phyloP scores from a whole-genome alignment of 2,888 invertebrate genomes.

The Drosophila algonquin region DNA sequence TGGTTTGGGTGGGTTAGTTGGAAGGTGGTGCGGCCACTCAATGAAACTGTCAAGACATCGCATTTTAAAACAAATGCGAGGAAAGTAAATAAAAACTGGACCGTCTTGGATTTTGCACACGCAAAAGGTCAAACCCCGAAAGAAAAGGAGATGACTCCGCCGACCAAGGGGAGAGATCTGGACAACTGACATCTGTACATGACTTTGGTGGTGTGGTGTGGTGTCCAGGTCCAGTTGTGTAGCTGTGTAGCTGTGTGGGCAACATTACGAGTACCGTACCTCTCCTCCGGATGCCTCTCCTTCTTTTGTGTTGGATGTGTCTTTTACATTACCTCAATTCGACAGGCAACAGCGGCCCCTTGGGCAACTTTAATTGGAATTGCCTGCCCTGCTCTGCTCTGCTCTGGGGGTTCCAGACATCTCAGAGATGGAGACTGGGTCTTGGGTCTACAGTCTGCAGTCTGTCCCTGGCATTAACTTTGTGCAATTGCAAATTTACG shows the following conservation, averaged over 20 bases:
- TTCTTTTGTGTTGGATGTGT: conserved; percentile 16
- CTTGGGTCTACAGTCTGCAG: conserved; percentile 2
- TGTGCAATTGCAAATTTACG: conserved; percentile 83
- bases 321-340: conserved; percentile 77
- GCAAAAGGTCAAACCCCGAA: conserved; percentile 57
- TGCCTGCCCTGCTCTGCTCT: conserved; percentile 16
- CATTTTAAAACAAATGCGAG: conserved; percentile 64
- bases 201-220: conserved; percentile 27
- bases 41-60: conserved; percentile 67
- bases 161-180: conserved; percentile 1
- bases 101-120: conserved; percentile 57
- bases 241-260: conserved; percentile 55
- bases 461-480: conserved; percentile 40
- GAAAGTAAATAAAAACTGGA: conserved; percentile 70
- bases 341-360: conserved; percentile 74
- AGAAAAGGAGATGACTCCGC: conserved; percentile 5
- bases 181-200: conserved; percentile 41
- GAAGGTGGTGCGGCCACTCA: conserved; percentile 21
- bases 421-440: background rate
- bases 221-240: conserved; percentile 33
- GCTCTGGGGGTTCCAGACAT: background rate
- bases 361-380: conserved; percentile 79
- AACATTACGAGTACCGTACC: conserved; percentile 61
- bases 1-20: conserved; percentile 14
- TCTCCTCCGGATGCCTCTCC: background rate